Evolutionary conservation across 2,888 invertebrate genomes (phyloP), one percentile per base, ranked within the genome.

Genomic region (Argynnis bischoffii): DNA sequence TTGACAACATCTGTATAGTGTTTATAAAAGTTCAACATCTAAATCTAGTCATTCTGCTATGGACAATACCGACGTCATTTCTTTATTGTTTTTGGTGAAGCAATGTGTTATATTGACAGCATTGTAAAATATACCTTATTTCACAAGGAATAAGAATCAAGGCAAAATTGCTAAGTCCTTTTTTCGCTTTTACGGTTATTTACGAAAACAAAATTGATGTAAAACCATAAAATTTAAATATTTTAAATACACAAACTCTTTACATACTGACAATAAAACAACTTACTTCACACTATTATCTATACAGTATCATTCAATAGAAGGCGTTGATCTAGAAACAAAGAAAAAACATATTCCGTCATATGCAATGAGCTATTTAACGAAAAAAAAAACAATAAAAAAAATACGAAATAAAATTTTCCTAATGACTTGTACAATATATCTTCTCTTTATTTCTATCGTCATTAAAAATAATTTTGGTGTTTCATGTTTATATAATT

Each of bases 1-100:
- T 83, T 83, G 85, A 83, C 82, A 83, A 86, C 82, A 79, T 87
- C 82, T 86, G 84, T 88, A 88, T 84, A 87, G 76, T 79, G 83
- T 76, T 59, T 79, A 80, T 88, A 71, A 81, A 74, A 81, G 67
- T 61, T 83, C 81, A 78, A 79, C 74, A 79, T 74, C 79, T 81
- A 83, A 79, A 78, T 61, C 74, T 76, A 79, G 76, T 68, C 76
- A 76, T 66, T 75, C 72, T 64, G 73, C 75, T 78, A 79, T 79
- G 81, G 82, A 81, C 77, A 75, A 75, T 77, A 73, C 15, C 55
- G 48, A 53, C 69, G 18, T 64, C 51, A 47, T 64, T 55, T 13
- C 14, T 21, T 67, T 55, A 54, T 47, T 51, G 15, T 53, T 67
- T 60, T 26, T 6, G 54, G 14, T 46, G 21, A 67, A 63, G 63